phyloP scores from a whole-genome alignment of 2,888 invertebrate genomes.

The Epsilonema sp. region DNA sequence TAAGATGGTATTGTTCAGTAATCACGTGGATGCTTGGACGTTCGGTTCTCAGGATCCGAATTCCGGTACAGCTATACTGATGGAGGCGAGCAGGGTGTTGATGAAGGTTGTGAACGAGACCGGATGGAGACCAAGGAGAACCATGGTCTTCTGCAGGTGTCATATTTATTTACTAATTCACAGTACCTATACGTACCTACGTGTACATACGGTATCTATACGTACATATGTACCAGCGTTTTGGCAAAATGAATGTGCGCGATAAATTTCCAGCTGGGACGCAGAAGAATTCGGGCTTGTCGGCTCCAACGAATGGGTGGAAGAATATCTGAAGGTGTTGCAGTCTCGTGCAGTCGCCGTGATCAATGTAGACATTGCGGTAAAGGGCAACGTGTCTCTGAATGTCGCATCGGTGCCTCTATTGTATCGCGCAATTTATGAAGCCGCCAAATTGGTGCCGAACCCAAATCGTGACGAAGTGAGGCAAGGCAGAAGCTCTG shows the following conservation, averaged over 20 bases:
- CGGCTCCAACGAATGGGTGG: neutral
- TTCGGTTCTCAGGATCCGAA: slow-evolving; percentile 29
- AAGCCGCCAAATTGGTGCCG: neutral
- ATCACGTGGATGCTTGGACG: slow-evolving; percentile 31
- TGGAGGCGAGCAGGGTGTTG: neutral
- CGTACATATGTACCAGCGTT: no score
- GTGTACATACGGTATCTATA: no score
- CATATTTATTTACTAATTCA: no score
- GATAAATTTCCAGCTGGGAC: no score
- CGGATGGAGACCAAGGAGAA: slow-evolving; percentile 7
- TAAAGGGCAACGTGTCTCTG: slow-evolving; percentile 8
- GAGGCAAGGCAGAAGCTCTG: neutral
- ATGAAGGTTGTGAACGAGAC: neutral
- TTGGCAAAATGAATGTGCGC: no score
- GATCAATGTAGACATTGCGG: slow-evolving; percentile 16
- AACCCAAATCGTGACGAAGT: neutral
- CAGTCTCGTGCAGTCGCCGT: slow-evolving; percentile 13
- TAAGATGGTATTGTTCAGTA: slow-evolving; percentile 19
- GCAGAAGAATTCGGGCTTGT: neutral
- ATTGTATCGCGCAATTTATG: neutral
- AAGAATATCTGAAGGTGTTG: neutral
- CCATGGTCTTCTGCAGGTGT: slow-evolving; percentile 8
- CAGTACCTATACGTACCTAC: no score
- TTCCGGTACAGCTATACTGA: slow-evolving; percentile 12
- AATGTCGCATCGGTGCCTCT: neutral